phyloP scores from a whole-genome alignment of 2,888 invertebrate species.

The Apamea epomidion region DNA sequence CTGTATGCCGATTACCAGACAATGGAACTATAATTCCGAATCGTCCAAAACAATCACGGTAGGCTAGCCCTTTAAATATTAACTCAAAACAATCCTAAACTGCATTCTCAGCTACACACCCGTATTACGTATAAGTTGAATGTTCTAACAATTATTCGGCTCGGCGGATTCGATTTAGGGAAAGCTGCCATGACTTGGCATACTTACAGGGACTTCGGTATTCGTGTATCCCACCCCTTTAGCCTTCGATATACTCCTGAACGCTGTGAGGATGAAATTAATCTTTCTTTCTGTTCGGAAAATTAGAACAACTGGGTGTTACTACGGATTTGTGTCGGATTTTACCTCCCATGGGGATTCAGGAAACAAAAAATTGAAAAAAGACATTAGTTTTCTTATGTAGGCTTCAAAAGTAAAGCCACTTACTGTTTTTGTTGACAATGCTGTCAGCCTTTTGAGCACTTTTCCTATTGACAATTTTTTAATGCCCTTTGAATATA shows the following conservation, averaged over 20 bases:
- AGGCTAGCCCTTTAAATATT: not conserved
- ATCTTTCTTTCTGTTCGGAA: conserved; percentile 24
- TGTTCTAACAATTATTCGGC: conserved; percentile 68
- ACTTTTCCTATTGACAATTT: no score
- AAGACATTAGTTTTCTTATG: not conserved
- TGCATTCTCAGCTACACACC: conserved; percentile 44
- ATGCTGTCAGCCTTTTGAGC: no score
- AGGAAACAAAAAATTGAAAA: not conserved
- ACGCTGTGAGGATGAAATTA: conserved; percentile 42
- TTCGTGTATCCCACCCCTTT: conserved; percentile 35
- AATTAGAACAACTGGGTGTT: conserved; percentile 35
- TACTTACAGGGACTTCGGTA: conserved; percentile 58
- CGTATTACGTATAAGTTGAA: conserved; percentile 30
- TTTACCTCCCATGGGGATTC: not conserved
- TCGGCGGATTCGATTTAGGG: conserved; percentile 68
- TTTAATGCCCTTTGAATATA: no score
- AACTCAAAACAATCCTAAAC: conserved; percentile 34
- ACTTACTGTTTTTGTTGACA: not conserved
- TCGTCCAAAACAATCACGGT: not conserved
- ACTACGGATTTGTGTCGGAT: conserved; percentile 31
- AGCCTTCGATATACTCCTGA: conserved; percentile 46
- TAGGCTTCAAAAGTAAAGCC: not conserved
- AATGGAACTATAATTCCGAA: not conserved
- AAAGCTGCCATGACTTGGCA: conserved; percentile 68
- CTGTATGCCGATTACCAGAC: not conserved